Evolutionary conservation across 2,113 vertebrate species (phyloP).

Genomic region (Suricata suricatta): DNA sequence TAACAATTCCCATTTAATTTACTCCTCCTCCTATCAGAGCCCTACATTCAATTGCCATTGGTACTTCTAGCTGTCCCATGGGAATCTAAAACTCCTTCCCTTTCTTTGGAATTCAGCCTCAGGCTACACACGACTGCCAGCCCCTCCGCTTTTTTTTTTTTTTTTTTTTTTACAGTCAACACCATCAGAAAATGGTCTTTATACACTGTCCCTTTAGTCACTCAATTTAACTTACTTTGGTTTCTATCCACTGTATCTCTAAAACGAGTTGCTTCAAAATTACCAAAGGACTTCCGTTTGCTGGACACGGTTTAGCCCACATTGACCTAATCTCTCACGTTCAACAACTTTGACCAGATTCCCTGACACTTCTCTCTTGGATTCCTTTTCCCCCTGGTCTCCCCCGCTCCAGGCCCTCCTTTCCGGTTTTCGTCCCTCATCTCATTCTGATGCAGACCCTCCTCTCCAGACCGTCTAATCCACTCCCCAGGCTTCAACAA

Average conservation of each 20-base stretch:
- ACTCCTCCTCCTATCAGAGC: neutral
- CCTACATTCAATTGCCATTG: neutral
- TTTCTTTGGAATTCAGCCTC: neutral
- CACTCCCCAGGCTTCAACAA: neutral
- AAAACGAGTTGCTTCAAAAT: constrained; percentile 14
- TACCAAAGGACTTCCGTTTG: neutral
- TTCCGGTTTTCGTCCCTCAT: neutral
- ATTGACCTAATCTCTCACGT: neutral
- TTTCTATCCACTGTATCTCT: neutral
- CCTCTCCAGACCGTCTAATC: neutral
- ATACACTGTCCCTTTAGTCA: neutral
- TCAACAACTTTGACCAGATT: neutral
- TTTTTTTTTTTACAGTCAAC: neutral
- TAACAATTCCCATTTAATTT: neutral
- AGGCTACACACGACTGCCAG: neutral
- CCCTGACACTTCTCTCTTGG: neutral
- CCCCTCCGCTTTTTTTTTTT: no score
- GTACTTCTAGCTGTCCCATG: neutral
- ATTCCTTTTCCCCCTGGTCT: neutral
- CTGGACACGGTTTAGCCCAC: neutral
- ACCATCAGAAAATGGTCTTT: neutral
- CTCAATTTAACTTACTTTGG: neutral
- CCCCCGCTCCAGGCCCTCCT: neutral
- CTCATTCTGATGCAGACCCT: neutral
- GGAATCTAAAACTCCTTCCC: neutral